Percentiles rank a stretch among this genome's conserved stretches.
Evolutionary conservation across 2,113 vertebrate genomes (phyloP).

Genomic region (Mobula birostris): DNA sequence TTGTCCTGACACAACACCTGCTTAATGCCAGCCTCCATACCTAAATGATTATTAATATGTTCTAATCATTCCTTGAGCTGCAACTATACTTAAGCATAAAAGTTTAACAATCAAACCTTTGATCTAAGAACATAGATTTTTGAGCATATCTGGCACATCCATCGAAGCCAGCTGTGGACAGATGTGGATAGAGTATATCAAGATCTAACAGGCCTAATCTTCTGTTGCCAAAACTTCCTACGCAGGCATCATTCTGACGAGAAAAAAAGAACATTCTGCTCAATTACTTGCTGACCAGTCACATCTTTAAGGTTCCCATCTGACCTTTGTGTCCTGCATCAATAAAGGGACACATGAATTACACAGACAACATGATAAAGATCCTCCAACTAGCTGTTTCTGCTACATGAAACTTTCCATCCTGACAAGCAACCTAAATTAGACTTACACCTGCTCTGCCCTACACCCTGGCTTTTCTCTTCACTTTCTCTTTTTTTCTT

Average conservation of each 20-base stretch:
- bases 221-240: too few species aligned
- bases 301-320: too few species aligned
- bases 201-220: too few species aligned
- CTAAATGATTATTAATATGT: too few species aligned
- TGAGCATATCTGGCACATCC: neutral
- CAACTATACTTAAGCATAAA: neutral
- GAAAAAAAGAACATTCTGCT: too few species aligned
- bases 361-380: too few species aligned
- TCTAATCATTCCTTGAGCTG: neutral
- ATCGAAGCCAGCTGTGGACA: neutral
- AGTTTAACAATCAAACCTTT: neutral
- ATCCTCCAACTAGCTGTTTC: too few species aligned
- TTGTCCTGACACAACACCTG: neutral
- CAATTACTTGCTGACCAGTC: too few species aligned
- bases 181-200: neutral
- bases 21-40: too few species aligned
- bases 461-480: neutral
- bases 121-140: neutral
- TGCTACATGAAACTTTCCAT: neutral
- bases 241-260: too few species aligned
- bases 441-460: neutral
- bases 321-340: too few species aligned
- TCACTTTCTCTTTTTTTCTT: neutral
- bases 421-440: neutral
- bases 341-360: too few species aligned